Conservation (phyloP, 2,888 invertebrate species). For the Sclerodermus sp. region DNA sequence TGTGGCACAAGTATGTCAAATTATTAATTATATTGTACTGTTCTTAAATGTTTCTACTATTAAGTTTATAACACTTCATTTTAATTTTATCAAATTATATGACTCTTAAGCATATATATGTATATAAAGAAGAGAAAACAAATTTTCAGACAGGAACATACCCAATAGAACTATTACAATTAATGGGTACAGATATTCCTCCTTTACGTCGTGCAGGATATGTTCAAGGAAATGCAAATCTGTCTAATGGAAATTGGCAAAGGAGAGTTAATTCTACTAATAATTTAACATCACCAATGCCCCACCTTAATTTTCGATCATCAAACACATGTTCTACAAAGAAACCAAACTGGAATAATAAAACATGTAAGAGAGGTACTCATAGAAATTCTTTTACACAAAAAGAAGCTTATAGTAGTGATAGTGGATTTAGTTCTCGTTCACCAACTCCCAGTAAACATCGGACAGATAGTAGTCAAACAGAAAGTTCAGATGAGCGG, state of each 20-base stretch:
- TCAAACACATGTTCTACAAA: constrained; percentile 34
- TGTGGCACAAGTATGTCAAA: constrained; percentile 43
- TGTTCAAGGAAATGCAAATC: constrained; percentile 32
- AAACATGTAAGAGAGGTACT: constrained; percentile 32
- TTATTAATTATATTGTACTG: too few relatives aligned
- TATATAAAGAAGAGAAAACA: too few relatives aligned
- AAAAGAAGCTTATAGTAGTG: constrained; percentile 44
- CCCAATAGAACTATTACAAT: constrained; percentile 44
- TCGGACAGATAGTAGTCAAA: constrained; percentile 43
- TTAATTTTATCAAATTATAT: too few relatives aligned
- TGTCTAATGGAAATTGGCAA: constrained; percentile 39
- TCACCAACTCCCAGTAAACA: constrained; percentile 53
- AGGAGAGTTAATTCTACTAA: constrained; percentile 35
- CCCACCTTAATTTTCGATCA: constrained; percentile 34
- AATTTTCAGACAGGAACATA: constrained; percentile 40
- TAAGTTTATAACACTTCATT: too few relatives aligned
- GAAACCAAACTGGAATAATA: constrained; percentile 42
- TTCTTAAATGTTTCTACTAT: too few relatives aligned
- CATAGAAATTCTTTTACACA: constrained; percentile 35
- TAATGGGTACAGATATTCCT: constrained; percentile 45
- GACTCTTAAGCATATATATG: too few relatives aligned
- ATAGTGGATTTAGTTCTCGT: constrained; percentile 52
- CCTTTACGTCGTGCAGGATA: constrained; percentile 39
- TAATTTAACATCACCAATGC: constrained; percentile 23
- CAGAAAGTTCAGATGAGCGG: constrained; percentile 52